Conservation (phyloP, 2,797 vertebrate species). For the Tachyglossus aculeatus region DNA sequence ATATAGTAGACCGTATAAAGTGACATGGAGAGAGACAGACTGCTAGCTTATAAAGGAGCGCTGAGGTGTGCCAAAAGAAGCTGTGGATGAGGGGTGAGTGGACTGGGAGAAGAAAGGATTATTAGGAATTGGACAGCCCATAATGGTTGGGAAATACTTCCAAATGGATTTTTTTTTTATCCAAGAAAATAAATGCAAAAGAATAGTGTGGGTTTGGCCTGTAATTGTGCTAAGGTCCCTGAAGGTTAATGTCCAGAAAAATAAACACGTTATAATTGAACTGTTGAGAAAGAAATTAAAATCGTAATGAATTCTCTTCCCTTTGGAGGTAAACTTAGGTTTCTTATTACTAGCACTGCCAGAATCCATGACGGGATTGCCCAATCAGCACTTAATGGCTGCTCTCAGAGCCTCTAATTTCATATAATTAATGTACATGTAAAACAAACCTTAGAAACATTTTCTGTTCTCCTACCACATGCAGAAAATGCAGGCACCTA, state of each 20-base stretch:
- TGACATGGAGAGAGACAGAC: no score
- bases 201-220: conserved; percentile 19
- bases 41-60: no score
- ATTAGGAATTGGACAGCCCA: background rate
- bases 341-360: conserved; percentile 55
- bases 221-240: conserved; percentile 38
- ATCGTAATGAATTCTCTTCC: conserved; percentile 72
- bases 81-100: background rate
- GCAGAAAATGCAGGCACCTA: conserved; percentile 46
- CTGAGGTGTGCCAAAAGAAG: background rate
- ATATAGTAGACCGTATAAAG: no score
- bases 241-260: conserved; percentile 59
- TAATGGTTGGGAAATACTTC: conserved; percentile 6
- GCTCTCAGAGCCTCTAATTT: conserved; percentile 65
- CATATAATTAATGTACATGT: conserved; percentile 65
- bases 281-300: conserved; percentile 73
- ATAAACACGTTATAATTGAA: conserved; percentile 69
- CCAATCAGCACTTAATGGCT: conserved; percentile 64
- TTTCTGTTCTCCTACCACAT: conserved; percentile 47
- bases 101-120: conserved; percentile 1
- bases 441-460: conserved; percentile 60
- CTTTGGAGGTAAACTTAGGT: conserved; percentile 66
- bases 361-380: conserved; percentile 60
- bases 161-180: background rate
- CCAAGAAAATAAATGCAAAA: conserved; percentile 10